Evolutionary conservation across 2,113 vertebrate genomes (phyloP).

Genomic region (Spilogale gracilis): DNA sequence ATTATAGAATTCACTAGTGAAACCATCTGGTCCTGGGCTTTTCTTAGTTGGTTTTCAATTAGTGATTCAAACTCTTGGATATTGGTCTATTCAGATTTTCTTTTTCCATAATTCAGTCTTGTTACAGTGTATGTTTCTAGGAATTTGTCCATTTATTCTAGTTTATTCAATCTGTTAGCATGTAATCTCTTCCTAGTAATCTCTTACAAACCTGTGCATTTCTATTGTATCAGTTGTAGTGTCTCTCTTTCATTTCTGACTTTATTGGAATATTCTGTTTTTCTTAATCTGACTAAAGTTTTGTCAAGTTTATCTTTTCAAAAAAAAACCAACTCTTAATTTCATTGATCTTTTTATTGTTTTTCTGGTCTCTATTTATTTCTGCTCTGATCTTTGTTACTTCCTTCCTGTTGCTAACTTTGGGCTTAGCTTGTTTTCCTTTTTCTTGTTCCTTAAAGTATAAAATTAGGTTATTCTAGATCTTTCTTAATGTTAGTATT

Average conservation of each 20-base stretch:
- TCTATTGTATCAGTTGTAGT: background rate
- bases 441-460: background rate
- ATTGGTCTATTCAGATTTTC: background rate
- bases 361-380: background rate
- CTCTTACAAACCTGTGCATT: background rate
- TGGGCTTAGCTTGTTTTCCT: background rate
- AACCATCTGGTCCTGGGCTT: background rate
- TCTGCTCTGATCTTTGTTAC: background rate
- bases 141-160: background rate
- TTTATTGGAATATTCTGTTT: background rate
- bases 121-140: background rate
- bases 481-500: background rate
- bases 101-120: background rate
- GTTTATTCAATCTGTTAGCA: background rate
- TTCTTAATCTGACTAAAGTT: background rate
- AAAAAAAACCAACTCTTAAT: background rate
- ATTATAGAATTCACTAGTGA: background rate
- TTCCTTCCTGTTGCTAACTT: background rate
- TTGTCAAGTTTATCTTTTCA: background rate
- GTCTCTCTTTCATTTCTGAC: background rate
- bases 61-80: background rate
- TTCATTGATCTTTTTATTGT: background rate
- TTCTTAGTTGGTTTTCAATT: constrained; percentile 22
- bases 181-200: background rate
- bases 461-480: background rate